These are phyloP conservation scores for Ephydatia muelleri DNA, from an alignment of 37 sponge, comb jelly and placozoan species.

Conservation along the genomic window DNA sequence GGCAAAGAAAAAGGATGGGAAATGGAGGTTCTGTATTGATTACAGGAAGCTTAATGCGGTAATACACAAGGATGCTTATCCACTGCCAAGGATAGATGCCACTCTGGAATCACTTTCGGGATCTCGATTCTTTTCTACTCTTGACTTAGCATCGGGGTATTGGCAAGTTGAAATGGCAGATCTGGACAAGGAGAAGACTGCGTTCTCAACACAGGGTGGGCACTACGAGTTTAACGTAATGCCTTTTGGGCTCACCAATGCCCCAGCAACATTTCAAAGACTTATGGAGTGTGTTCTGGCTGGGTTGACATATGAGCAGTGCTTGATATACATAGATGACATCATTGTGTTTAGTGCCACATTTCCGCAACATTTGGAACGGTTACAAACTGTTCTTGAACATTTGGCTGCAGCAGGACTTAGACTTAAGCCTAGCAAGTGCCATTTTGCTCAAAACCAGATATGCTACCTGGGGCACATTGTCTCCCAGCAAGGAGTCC, in stretches of 20 bases:
- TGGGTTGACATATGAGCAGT: constrained; percentile 4
- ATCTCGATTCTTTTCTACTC: constrained; percentile 7
- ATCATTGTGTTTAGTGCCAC: constrained; percentile 12
- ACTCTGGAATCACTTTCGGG: constrained; percentile 18
- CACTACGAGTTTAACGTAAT: constrained; percentile 35
- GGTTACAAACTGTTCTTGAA: too few species aligned
- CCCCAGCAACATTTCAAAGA: constrained; percentile 42
- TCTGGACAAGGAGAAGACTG: constrained; percentile 30
- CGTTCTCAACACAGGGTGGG: constrained; percentile 15
- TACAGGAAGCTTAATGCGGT: constrained; percentile 12
- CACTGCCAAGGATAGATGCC: constrained; percentile 35
- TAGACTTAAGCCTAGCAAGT: too few species aligned
- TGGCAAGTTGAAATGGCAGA: constrained; percentile 22
- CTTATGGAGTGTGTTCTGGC: constrained; percentile 25
- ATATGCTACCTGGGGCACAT: too few species aligned
- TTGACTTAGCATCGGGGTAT: constrained; percentile 32
- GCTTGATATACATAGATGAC: constrained; percentile 28
- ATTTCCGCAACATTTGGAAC: constrained; percentile 13
- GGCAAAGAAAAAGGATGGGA: constrained; percentile 25
- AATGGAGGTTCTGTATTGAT: constrained; percentile 5
- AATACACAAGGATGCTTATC: constrained; percentile 23
- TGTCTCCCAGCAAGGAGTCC: too few species aligned
- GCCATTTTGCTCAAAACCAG: too few species aligned
- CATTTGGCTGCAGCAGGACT: too few species aligned
- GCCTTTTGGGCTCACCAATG: constrained; percentile 32